Base-by-base conservation (phyloP, 2,797 vertebrate species). In the Eidolon dupreanum region DNA sequence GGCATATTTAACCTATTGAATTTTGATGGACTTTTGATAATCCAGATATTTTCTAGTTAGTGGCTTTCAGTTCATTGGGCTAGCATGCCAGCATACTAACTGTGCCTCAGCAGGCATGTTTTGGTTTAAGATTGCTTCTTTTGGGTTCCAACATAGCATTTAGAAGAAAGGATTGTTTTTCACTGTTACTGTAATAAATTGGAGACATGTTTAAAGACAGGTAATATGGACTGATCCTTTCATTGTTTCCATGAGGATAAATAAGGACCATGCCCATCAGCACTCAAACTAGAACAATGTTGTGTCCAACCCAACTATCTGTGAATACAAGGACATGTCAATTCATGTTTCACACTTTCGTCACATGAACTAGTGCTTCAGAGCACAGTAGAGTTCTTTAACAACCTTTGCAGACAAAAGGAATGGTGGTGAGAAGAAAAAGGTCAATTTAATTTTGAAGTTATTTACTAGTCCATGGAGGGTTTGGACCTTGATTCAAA, bases 121-220 rank as follows among this genome's bases (percentile, higher is more conserved):
- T 89, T 66, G 11, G 31, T 41, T 90, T 77, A 78, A 93, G 46
- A 49, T 83, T 41, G 20, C 84, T 79, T 79, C 20, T 95, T 65
- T 43, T 24, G 71, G 43, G 36, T 8, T 85, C 43, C 16, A 83
- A 79, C 61, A 20, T 78, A 55, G 8, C 53, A 49, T 59, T 90
- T 49, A 65, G 70, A 94, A 94, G 55, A 82, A 87, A 73, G 13
- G 2, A 28, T 46, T 46, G 49, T 53, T 87, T 97, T 70, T 94
- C 3, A 1, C 63, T 88, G 11, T 88, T 84, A 24, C 22, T 61
- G 9, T 43, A 61, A 79, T 75, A 63, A 65, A 33, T 16, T 51
- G 85, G 55, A 88, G 17, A 77, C 20, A 7, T 26, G 41, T 83
- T 94, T 79, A 28, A 88, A 89, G 59, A 74, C 51, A 9, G 5